Evolutionary conservation across 2,113 vertebrate species (phyloP), one percentile per base, ranked within the genome.

Genomic region (Gobiocypris rarus): DNA sequence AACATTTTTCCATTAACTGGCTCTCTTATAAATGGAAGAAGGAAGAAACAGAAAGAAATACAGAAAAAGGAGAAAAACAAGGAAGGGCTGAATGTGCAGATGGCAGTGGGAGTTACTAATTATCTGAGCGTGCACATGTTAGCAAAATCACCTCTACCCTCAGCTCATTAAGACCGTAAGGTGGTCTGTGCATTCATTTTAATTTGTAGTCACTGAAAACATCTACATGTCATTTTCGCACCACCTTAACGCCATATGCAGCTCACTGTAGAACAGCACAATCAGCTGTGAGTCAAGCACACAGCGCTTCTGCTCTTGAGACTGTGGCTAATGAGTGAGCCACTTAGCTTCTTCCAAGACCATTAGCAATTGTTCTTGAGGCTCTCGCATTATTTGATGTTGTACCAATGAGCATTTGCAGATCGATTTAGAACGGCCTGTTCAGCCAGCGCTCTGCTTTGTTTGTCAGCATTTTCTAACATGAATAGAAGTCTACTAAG

Each of bases 61-160:
- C 5, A n/a, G 43, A 90, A 91, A 88, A 79, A 15, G 59, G 84
- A 85, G 86, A 67, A 86, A 88, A 89, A 81, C 84, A 22, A n/a
- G 78, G 52, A 81, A 56, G 48, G 71, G 77, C 56, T 89, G 90
- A 89, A 90, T 89, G 88, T 90, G 85, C 93, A 94, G 93, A 93
- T 93, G 92, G 91, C 86, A 59, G 87, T 85, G 87, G 77, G 86
- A 86, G 89, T 90, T 83, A 86, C 85, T 92, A 93, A 93, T 92
- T 89, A 93, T 91, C 84, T 87, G 85, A 91, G 89, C 92, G 90
- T 93, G 91, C 74, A 70, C 86, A 86, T 90, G 88, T 91, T 91
- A 85, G 86, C 87, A 87, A 89, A 90, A 89, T 93, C 91, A 89
- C 90, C 92, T 91, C 84, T 86, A 82, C 81, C 89, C 85, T 89